Evolutionary conservation across 2,113 vertebrate species (phyloP).

Genomic region (Phodopus roborovskii): DNA sequence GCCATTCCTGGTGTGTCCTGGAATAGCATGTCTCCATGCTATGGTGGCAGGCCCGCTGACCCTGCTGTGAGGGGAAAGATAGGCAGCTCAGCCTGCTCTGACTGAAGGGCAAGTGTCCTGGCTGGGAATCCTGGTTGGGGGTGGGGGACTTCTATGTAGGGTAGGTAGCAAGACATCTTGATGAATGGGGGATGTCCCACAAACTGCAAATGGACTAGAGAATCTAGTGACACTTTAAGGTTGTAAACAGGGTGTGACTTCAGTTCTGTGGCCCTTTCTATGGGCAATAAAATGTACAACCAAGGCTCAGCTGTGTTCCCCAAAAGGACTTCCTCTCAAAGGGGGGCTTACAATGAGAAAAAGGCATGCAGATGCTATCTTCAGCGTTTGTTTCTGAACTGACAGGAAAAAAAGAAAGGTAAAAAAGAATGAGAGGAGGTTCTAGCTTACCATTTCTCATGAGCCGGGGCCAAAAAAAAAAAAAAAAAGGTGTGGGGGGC

Average conservation of each 20-base stretch:
- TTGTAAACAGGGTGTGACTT: background rate
- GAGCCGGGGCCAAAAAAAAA: rapidly evolving
- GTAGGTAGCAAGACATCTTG: background rate
- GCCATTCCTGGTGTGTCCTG: background rate
- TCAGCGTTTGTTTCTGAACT: background rate
- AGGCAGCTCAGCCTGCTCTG: background rate
- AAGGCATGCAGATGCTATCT: background rate
- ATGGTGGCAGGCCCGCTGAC: background rate
- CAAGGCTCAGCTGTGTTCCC: background rate
- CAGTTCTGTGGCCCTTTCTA: background rate
- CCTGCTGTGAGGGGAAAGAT: background rate
- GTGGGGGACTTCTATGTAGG: background rate
- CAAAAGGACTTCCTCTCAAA: background rate
- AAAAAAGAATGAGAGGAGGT: background rate
- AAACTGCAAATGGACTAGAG: background rate
- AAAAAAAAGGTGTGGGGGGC: background rate
- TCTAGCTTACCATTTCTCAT: background rate
- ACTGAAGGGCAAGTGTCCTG: background rate
- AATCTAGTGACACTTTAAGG: background rate
- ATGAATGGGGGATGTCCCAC: background rate
- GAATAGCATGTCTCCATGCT: background rate
- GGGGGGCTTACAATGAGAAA: background rate
- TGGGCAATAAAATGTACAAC: background rate
- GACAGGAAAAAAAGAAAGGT: background rate
- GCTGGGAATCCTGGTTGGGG: background rate